Evolutionary conservation across 2,888 invertebrate species (phyloP).

Genomic region (Microchrysa polita): DNA sequence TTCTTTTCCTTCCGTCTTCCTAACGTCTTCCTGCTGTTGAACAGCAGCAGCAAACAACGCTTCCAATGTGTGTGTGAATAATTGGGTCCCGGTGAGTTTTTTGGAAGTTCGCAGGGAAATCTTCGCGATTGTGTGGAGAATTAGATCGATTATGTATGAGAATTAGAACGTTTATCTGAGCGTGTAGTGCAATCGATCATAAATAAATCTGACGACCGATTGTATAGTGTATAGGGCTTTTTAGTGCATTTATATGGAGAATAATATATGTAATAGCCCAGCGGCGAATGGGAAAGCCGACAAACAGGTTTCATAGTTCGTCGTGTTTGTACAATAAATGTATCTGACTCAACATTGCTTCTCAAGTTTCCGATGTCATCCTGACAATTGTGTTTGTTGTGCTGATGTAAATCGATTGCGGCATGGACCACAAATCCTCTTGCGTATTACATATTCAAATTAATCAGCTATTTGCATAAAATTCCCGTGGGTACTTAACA

Average conservation of each 20-base stretch:
- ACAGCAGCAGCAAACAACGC: too few species aligned
- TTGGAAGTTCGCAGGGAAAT: too few species aligned
- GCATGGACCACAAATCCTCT: not conserved
- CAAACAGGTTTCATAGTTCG: conserved; percentile 6
- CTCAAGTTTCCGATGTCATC: not conserved
- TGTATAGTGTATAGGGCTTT: too few species aligned
- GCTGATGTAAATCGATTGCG: not conserved
- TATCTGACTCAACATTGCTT: not conserved
- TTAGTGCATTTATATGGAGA: not conserved
- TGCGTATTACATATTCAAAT: not conserved
- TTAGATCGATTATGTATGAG: too few species aligned
- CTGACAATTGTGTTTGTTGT: not conserved
- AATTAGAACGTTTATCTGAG: too few species aligned
- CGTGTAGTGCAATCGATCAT: too few species aligned
- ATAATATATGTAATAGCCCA: not conserved
- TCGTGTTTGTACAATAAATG: not conserved
- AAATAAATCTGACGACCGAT: too few species aligned
- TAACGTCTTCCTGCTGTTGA: too few species aligned
- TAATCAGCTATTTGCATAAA: not conserved
- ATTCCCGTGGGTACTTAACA: not conserved
- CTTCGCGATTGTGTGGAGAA: too few species aligned
- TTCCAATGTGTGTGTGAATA: too few species aligned
- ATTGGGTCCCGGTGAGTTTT: too few species aligned
- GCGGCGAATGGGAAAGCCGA: conserved; percentile 7
- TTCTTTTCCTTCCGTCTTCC: too few species aligned